Base-by-base conservation (phyloP, 2,797 vertebrate genomes). In the Falco biarmicus region DNA sequence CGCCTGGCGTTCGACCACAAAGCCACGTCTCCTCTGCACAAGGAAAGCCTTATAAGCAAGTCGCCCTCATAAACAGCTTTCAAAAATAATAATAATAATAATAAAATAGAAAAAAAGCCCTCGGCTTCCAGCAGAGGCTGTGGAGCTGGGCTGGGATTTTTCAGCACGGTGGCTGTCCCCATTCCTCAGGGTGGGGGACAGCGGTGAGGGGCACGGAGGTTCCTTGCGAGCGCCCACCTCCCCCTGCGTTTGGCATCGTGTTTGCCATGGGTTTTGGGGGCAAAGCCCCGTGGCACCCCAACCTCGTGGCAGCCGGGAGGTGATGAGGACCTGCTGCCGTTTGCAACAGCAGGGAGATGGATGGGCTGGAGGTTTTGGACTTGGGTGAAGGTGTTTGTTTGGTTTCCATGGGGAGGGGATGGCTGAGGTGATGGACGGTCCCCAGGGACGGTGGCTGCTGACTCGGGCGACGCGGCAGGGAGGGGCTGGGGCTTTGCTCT, bases 381-480 rank as follows among this genome's bases (percentile, higher is more conserved):
- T 9, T 0, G n/a, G 69, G 29, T 1, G n/a, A 29, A 39, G 1
- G 6, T 77, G 64, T 92, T 74, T 90, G 79, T 92, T 95, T 93
- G 90, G 95, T 96, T 95, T 92, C 95, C 91, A 89, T 84, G 84
- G 94, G 65, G 47, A 89, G 70, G 28, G n/a, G 87, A 41, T 1
- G 18, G 65, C 50, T 1, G n/a, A 48, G 76, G 37, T 37, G 37
- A 37, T 37, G 37, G 37, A 37, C 10, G 2, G 15, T 70, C 80
- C 56, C 48, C 12, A 2, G 10, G 18, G 43, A 18, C 1, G 8
- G 69, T 0, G 8, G 56, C 22, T 87, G 93, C 95, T 84, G 87
- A 26, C 69, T 95, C 92, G 77, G 74, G 56, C 18, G 66, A 63
- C 41, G 5, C 5, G 39, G 47, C 11, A 4, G 0, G 17, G 75